phyloP scores from a whole-genome alignment of 2,888 invertebrate genomes.

The Rambutsinella grinnellia region DNA sequence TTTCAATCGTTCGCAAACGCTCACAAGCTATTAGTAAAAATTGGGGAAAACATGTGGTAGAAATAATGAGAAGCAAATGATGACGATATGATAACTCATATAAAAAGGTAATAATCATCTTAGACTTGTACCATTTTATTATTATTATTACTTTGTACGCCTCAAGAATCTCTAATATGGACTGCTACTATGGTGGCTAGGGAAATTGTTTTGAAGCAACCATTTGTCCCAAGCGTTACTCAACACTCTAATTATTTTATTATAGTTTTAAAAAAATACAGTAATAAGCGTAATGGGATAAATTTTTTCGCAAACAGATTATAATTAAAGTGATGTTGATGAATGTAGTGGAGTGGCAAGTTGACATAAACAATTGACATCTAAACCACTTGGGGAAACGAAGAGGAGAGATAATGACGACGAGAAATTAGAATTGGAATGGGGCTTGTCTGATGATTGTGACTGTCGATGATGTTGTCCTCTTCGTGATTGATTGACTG shows the following conservation, averaged over 20 bases:
- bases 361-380: slow-evolving; percentile 18
- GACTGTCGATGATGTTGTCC: slow-evolving; percentile 50
- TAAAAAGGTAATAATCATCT: slow-evolving; percentile 32
- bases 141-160: not conserved
- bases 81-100: slow-evolving; percentile 33
- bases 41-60: slow-evolving; percentile 38
- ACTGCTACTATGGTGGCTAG: too few relatives aligned
- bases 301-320: too few relatives aligned
- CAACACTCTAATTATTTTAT: too few relatives aligned
- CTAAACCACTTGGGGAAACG: too few relatives aligned
- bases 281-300: too few relatives aligned
- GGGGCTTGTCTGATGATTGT: too few relatives aligned
- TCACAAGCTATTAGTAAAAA: slow-evolving; percentile 40
- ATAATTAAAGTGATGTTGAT: too few relatives aligned
- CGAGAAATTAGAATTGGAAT: not conserved
- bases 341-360: too few relatives aligned
- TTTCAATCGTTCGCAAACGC: slow-evolving; percentile 7
- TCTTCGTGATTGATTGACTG: slow-evolving; percentile 57
- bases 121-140: slow-evolving; percentile 10
- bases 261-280: too few relatives aligned
- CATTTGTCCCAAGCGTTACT: too few relatives aligned
- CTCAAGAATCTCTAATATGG: too few relatives aligned
- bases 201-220: too few relatives aligned
- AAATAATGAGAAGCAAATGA: slow-evolving; percentile 50
- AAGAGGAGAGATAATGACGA: slow-evolving; percentile 34